Evolutionary conservation across 2,113 vertebrate genomes (phyloP).

Genomic region (Tenrec ecaudatus): DNA sequence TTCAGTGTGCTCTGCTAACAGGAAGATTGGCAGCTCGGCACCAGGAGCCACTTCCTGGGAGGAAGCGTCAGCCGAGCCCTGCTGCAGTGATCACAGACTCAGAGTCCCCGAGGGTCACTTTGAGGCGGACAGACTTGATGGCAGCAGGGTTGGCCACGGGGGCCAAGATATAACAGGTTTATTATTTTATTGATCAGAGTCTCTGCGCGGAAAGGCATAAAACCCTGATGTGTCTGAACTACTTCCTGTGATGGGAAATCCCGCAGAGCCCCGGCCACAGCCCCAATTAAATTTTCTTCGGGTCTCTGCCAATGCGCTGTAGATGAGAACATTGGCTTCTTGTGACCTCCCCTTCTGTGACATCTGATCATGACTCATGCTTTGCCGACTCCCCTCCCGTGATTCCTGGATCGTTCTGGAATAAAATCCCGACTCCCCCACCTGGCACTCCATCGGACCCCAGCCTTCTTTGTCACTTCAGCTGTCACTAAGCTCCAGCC

Average conservation of each 20-base stretch:
- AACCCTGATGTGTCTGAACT: constrained; percentile 46
- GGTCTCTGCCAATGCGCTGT: not conserved
- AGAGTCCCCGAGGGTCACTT: too few relatives aligned
- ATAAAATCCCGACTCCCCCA: not conserved
- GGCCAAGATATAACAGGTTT: constrained; percentile 57
- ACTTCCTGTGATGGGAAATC: constrained; percentile 35
- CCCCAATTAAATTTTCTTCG: constrained; percentile 30
- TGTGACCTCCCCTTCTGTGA: not conserved
- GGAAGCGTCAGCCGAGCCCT: too few relatives aligned
- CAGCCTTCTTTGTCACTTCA: not conserved
- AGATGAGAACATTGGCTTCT: not conserved
- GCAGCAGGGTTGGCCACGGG: too few relatives aligned
- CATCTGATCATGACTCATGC: not conserved
- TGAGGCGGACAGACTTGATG: too few relatives aligned
- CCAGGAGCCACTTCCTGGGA: too few relatives aligned
- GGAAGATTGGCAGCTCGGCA: too few relatives aligned
- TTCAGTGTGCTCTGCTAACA: too few relatives aligned
- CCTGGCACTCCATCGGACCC: not conserved
- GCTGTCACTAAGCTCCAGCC: not conserved
- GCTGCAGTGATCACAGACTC: too few relatives aligned
- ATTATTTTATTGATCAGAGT: constrained; percentile 56
- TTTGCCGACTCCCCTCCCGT: not conserved
- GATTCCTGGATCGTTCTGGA: not conserved
- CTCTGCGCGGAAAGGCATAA: constrained; percentile 25
- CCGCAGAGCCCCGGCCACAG: not conserved